phyloP scores from a whole-genome alignment of 2,888 invertebrate species.

The Limnephilus auricula region DNA sequence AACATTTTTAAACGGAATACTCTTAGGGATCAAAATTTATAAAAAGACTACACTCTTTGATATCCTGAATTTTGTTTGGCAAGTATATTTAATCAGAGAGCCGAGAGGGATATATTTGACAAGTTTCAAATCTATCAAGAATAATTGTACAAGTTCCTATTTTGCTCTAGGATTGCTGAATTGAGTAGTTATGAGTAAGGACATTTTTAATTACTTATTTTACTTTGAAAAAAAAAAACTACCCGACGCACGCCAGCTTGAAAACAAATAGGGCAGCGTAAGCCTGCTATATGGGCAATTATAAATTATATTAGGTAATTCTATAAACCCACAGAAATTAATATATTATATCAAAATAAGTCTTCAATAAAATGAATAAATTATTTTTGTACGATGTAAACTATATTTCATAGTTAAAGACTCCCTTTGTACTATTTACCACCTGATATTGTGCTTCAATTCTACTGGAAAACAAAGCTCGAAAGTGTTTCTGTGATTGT shows the following conservation, averaged over 20 bases:
- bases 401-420: not conserved
- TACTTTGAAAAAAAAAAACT: not conserved
- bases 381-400: not conserved
- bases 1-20: too few relatives aligned
- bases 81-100: too few relatives aligned
- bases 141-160: not conserved
- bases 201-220: not conserved
- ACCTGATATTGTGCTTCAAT: not conserved
- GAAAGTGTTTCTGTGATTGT: conserved; percentile 20
- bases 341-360: not conserved
- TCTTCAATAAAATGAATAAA: not conserved
- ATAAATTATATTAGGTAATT: not conserved
- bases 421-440: not conserved
- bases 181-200: not conserved
- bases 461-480: not conserved
- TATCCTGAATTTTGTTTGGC: too few relatives aligned
- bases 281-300: not conserved
- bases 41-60: too few relatives aligned
- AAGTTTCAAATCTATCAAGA: not conserved
- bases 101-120: not conserved
- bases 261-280: not conserved
- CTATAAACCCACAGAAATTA: not conserved
- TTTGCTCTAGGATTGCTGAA: not conserved
- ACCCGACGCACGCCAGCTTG: not conserved
- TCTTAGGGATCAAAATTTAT: too few relatives aligned